Percentiles rank a stretch among this genome's conserved stretches.
Conservation (phyloP, 1,140 invertebrate genomes). For the Ditylenchus dipsaci region DNA sequence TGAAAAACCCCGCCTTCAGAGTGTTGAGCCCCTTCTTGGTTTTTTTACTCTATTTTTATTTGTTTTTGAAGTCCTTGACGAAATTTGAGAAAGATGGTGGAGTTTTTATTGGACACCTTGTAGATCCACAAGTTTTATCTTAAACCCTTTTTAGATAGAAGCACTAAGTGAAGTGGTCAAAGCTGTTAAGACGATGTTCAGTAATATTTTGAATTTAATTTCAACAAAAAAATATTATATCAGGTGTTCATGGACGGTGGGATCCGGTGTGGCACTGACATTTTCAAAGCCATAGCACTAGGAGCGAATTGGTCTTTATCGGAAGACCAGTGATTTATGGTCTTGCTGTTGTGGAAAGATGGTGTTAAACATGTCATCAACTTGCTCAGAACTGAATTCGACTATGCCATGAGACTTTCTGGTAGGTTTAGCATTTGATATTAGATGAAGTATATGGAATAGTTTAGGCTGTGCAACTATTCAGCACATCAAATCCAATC, state of each 20-base stretch:
- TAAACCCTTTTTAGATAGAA: slow-evolving; percentile 76
- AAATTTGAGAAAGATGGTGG: no score
- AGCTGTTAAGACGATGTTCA: slow-evolving; percentile 67
- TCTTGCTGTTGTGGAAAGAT: slow-evolving; percentile 69
- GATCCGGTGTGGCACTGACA: slow-evolving; percentile 75
- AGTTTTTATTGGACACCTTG: no score
- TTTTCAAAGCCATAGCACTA: slow-evolving; percentile 82
- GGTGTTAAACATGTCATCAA: slow-evolving; percentile 73
- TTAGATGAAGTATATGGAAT: neutral
- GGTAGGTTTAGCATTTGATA: slow-evolving; percentile 62
- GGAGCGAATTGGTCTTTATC: slow-evolving; percentile 81
- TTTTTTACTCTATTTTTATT: no score
- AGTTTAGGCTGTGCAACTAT: slow-evolving; percentile 38
- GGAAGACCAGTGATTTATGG: slow-evolving; percentile 84
- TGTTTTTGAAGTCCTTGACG: no score
- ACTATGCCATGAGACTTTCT: slow-evolving; percentile 71
- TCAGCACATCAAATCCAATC: slow-evolving; percentile 29
- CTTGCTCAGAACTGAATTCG: slow-evolving; percentile 74
- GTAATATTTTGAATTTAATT: slow-evolving; percentile 9
- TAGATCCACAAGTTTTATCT: no score
- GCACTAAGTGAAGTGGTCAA: slow-evolving; percentile 75
- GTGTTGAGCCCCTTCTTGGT: no score
- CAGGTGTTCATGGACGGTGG: slow-evolving; percentile 80
- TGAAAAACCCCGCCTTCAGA: no score
- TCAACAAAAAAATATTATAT: slow-evolving; percentile 62